Percentiles rank a stretch among this genome's conserved stretches.
Evolutionary conservation across 2,888 invertebrate species (phyloP).

Genomic region (Hypolimnas misippus): DNA sequence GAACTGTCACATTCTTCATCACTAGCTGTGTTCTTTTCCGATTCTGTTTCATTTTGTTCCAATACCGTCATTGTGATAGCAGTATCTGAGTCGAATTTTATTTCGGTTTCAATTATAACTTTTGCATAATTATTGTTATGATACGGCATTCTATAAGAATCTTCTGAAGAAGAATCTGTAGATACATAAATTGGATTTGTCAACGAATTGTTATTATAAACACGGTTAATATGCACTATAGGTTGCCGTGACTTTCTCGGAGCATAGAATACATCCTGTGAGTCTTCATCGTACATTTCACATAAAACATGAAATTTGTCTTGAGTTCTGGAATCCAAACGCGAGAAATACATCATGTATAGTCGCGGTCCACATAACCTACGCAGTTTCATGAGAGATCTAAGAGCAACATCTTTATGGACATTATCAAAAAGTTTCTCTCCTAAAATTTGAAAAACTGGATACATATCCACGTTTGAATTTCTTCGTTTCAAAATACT

Average conservation of each 20-base stretch:
- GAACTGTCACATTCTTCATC: conserved; percentile 76
- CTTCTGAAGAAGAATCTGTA: conserved; percentile 85
- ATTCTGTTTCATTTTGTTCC: conserved; percentile 86
- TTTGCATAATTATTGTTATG: conserved; percentile 81
- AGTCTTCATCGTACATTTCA: conserved; percentile 76
- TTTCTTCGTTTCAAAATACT: conserved; percentile 81
- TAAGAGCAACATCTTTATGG: conserved; percentile 88
- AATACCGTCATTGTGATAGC: conserved; percentile 93
- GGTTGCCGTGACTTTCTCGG: conserved; percentile 65
- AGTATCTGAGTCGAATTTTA: conserved; percentile 91
- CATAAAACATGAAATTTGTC: conserved; percentile 77
- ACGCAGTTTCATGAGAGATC: conserved; percentile 88
- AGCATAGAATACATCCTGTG: conserved; percentile 75
- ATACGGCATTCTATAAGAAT: conserved; percentile 77
- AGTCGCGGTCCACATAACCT: conserved; percentile 86
- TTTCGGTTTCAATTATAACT: conserved; percentile 92
- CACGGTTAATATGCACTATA: conserved; percentile 67
- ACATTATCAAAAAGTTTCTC: conserved; percentile 80
- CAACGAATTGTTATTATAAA: conserved; percentile 60
- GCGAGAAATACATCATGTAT: conserved; percentile 84
- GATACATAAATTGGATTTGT: conserved; percentile 64
- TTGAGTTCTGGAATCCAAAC: conserved; percentile 74
- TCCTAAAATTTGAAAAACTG: conserved; percentile 80
- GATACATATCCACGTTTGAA: conserved; percentile 75
- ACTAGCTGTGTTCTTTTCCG: conserved; percentile 72